Base-by-base conservation (phyloP, 2,797 vertebrate genomes). In the Adrianichthys oophorus region DNA sequence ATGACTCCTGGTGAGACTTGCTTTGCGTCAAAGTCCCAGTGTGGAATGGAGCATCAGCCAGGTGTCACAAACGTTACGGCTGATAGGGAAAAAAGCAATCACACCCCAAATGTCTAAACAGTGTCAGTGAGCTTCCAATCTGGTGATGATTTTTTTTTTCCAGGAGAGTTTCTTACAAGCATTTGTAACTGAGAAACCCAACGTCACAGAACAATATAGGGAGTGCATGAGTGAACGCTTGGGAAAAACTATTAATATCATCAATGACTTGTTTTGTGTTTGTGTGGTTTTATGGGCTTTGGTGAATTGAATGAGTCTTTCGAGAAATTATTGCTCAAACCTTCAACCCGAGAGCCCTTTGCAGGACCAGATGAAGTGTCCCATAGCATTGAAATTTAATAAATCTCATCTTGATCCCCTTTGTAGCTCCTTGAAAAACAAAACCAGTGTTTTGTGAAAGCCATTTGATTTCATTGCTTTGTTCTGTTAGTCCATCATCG, bases 301-400 rank as follows among this genome's bases (percentile, higher is more conserved):
- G 46, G 62, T 63, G 70, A 80, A 85, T 81, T 75, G 76, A 86
- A 83, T 67, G 72, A 82, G 69, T 78, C 84, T 74, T 76, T 82
- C 63, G 77, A 74, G 70, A 56, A 78, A 72, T 83, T 70, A 67
- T 54, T 74, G 45, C 59, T n/a, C 2, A 53, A 67, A 64, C 77
- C 74, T 55, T 57, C 82, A 75, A 85, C 80, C 78, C 60, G 45
- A 56, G 51, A 55, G 44, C 58, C 73, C 57, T 45, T 56, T 76
- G 78, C 69, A 72, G 72, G 73, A 79, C 74, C 65, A 72, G 68
- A 89, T 84, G 74, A 86, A 81, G 76, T 86, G 86, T 88, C 87
- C 70, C 48, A 41, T 50, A 62, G 65, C 86, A 84, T 86, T 82
- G 50, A 83, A 79, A 87, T 84, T 63, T 83, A 81, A 90, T 90